Evolutionary conservation across 2,113 vertebrate species (phyloP), one percentile per base, ranked within the genome.

Genomic region (Plecotus auritus): DNA sequence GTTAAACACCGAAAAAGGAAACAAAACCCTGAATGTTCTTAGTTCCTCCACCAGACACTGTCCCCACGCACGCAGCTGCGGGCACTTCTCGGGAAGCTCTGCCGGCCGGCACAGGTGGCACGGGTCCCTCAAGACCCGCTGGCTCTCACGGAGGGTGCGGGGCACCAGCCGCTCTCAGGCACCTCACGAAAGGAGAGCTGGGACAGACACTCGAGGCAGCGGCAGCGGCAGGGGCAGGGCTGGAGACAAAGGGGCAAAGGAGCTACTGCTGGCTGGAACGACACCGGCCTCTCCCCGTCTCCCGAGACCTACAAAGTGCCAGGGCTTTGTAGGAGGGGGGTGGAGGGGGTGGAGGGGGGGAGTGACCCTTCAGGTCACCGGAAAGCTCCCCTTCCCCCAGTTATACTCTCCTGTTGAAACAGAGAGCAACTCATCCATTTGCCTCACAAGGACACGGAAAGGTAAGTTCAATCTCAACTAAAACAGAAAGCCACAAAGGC

Each of bases 41-140:
- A 12, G 7, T 2, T 47, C 59, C 26, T 4, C 2, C 35, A 2
- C 1, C 0, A 3, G 7, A 2, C 7, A 0, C 28, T 32, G 2
- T 11, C n/a, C 40, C 16, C 30, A 42, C 5, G 18, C 72, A 8
- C 1, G 10, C 20, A 1, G 45, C 22, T 2, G 0, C 0, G 12
- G 5, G 47, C 54, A 35, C 3, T 4, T 10, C 32, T 10, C 7
- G 2, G 12, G 9, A 23, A 26, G 49, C 64, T 23, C 45, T 35
- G 23, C 12, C 16, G 14, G 64, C 40, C 22, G 11, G 26, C 6
- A 13, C 13, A 18, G 42, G 37, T 40, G 17, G 73, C 26, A 16
- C 2, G 1, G 22, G 30, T 14, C n/a, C 47, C 17, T n/a, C 35
- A 0, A 35, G 54, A 11, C 30, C 9, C 6, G 11, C 20, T 9